phyloP scores from a whole-genome alignment of 2,797 vertebrate species.

The Brotogeris chrysoptera region DNA sequence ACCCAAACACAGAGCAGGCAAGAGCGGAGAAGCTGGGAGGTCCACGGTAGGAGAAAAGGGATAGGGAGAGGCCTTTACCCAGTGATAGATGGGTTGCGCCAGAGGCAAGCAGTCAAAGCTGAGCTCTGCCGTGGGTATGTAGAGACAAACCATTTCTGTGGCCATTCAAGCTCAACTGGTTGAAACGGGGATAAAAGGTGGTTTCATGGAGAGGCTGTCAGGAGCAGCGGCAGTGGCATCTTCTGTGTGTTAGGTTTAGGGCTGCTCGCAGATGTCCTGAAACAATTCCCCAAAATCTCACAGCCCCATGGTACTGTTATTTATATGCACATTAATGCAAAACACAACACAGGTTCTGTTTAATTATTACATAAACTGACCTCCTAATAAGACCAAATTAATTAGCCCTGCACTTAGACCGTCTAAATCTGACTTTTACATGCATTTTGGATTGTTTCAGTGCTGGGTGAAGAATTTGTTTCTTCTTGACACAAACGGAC shows the following conservation, averaged over 20 bases:
- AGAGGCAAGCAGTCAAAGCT: neutral
- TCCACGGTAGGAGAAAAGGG: neutral
- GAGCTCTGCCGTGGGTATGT: neutral
- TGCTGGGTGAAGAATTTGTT: neutral
- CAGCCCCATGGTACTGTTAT: neutral
- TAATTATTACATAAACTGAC: neutral
- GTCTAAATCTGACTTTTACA: neutral
- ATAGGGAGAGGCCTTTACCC: neutral
- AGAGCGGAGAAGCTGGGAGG: neutral
- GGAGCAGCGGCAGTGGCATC: neutral
- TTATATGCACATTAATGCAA: neutral
- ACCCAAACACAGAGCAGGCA: neutral
- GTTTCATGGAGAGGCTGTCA: neutral
- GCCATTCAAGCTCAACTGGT: neutral
- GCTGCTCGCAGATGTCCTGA: neutral
- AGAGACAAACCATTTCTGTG: neutral
- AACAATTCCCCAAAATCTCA: neutral
- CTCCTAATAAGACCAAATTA: neutral
- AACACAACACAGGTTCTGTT: neutral
- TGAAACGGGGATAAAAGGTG: neutral
- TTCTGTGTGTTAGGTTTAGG: neutral
- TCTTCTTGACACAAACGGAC: neutral
- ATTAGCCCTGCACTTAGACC: neutral
- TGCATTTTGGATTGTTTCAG: neutral
- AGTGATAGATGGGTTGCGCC: accelerated